phyloP scores from a whole-genome alignment of 2,888 invertebrate species.

The Teleiodes luculella region DNA sequence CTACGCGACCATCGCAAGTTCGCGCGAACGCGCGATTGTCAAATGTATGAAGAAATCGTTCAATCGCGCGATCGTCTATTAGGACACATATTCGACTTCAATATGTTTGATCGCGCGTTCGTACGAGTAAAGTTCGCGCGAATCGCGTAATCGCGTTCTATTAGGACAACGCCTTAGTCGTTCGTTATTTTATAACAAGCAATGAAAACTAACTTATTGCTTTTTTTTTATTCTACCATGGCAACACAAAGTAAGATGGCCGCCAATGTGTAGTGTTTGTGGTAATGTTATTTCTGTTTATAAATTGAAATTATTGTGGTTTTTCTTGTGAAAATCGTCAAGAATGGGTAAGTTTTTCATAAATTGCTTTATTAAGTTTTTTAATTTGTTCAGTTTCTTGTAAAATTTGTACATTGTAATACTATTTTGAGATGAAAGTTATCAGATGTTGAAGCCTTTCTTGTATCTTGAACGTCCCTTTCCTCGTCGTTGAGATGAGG shows the following conservation, averaged over 20 bases:
- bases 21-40: too few relatives aligned
- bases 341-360: slow-evolving; percentile 58
- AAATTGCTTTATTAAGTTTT: neutral
- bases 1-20: too few relatives aligned
- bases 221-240: slow-evolving; percentile 13
- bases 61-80: too few relatives aligned
- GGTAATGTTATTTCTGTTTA: slow-evolving; percentile 59
- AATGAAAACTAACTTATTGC: slow-evolving; percentile 1
- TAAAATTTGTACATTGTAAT: too few relatives aligned
- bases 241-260: slow-evolving; percentile 60
- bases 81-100: too few relatives aligned
- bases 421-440: neutral
- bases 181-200: neutral
- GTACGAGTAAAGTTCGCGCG: too few relatives aligned
- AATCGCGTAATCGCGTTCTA: too few relatives aligned
- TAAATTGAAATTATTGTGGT: slow-evolving; percentile 42
- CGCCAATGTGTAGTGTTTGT: slow-evolving; percentile 58
- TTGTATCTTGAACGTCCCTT: neutral
- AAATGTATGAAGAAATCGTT: too few relatives aligned
- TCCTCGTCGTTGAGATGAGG: too few relatives aligned
- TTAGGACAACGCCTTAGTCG: too few relatives aligned
- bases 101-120: too few relatives aligned
- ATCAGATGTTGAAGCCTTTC: slow-evolving; percentile 5
- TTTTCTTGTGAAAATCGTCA: slow-evolving; percentile 36
- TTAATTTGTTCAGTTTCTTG: neutral